Conservation (phyloP, 2,113 vertebrate species). For the Labeo catla region DNA sequence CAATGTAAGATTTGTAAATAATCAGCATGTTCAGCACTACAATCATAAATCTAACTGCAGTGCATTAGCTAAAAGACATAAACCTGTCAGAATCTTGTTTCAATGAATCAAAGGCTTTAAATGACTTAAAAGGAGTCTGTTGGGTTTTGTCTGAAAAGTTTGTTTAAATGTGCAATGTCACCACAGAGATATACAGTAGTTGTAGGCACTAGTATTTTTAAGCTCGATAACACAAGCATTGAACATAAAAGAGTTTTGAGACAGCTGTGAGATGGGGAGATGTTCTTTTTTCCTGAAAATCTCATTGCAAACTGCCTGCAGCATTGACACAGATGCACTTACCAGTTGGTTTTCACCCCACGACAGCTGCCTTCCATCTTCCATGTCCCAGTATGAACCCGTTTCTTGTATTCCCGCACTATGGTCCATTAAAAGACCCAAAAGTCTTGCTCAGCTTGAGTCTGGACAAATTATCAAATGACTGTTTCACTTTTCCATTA, state of each 20-base stretch:
- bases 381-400: conserved; percentile 1
- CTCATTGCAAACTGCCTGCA: conserved; percentile 24
- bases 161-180: neutral
- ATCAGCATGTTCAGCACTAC: neutral
- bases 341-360: conserved; percentile 4
- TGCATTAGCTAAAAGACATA: neutral
- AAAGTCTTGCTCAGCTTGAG: conserved; percentile 20
- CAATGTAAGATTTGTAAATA: too few relatives aligned
- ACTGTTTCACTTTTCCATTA: conserved; percentile 12
- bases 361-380: conserved; percentile 30
- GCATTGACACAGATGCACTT: conserved; percentile 15
- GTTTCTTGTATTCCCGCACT: neutral
- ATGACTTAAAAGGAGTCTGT: neutral
- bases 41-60: neutral
- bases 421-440: neutral
- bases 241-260: conserved; percentile 21
- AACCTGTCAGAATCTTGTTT: neutral
- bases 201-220: conserved; percentile 7
- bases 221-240: conserved; percentile 31
- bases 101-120: neutral
- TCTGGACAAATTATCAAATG: conserved; percentile 31
- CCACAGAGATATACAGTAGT: neutral
- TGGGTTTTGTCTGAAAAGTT: conserved; percentile 10
- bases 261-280: conserved; percentile 30
- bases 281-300: neutral